Evolutionary conservation across 2,888 invertebrate species (phyloP), one percentile per base, ranked within the genome.

Genomic region (Beris morrisii): DNA sequence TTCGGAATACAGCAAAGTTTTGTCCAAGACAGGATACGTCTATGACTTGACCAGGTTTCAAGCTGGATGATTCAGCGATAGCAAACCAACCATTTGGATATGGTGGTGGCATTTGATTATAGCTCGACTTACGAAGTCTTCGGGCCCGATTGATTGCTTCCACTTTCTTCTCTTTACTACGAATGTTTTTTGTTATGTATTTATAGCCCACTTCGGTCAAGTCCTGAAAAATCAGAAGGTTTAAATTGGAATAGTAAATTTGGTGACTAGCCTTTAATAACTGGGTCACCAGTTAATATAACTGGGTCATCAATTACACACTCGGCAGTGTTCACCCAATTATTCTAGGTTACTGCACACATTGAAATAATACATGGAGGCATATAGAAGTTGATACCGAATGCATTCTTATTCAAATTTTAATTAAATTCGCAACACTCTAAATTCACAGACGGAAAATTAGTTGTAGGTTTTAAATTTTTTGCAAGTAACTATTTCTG

Each of bases 21-120:
- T 88, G 83, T 3, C 92, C 93, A 31, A 93, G 77, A 32, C 86
- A 88, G 58, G 88, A 83, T 0, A 90, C 83, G 66, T 87, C 83
- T 5, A 82, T 79, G 0, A 88, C 87, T 56, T 84, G 82, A 0
- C 85, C 83, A 0, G 75, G 73, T 46, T 78, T 82, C 15, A 94
- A 74, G 0, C 85, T 82, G 5, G 82, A 79, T 4, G 89, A 89
- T 75, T 94, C 93, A 0, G 87, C 80, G 1, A 95, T 76, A 0
- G 86, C 88, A 73, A 90, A 94, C 95, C 95, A 95, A 0, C 95
- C 95, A 75, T 95, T 95, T 0, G 95, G 95, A 76, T 86, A 95
- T 0, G 92, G 91, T 0, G 94, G 94, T 0, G 93, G 94, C 3
- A 92, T 76, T 59, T 81, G 81, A 38, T 79, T 75, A 1, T 67